phyloP scores from a whole-genome alignment of 92 coral and sea anemone genomes.

The Desmophyllum pertusum region DNA sequence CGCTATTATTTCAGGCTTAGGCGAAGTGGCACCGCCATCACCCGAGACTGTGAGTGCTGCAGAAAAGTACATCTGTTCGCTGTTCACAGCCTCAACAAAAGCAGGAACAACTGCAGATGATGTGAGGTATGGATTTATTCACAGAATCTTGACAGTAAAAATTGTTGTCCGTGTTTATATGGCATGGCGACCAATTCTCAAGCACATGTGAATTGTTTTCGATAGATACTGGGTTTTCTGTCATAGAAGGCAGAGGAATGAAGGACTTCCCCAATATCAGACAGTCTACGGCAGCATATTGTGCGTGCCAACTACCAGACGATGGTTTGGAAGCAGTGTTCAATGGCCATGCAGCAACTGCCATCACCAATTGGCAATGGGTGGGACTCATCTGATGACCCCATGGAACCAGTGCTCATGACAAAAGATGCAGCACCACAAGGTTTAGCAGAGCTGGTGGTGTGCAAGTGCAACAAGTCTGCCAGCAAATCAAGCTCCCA shows the following conservation, averaged over 20 bases:
- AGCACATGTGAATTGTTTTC: too few species aligned
- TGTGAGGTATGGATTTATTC: constrained; percentile 21
- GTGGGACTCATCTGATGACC: constrained; percentile 57
- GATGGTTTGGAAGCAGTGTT: constrained; percentile 58
- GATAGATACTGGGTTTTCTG: background rate
- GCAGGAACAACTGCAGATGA: constrained; percentile 51
- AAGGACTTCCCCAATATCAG: constrained; percentile 52
- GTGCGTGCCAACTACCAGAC: constrained; percentile 58
- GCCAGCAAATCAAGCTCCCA: constrained; percentile 13
- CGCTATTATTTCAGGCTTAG: constrained; percentile 25
- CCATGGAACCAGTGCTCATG: constrained; percentile 53
- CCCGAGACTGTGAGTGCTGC: constrained; percentile 18
- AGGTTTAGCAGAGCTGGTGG: constrained; percentile 56
- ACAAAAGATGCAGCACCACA: constrained; percentile 61
- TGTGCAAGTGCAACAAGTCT: constrained; percentile 68
- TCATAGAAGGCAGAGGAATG: background rate
- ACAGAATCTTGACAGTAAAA: background rate
- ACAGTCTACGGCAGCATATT: constrained; percentile 55
- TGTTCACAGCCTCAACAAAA: constrained; percentile 32
- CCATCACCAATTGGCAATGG: constrained; percentile 67
- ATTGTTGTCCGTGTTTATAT: background rate
- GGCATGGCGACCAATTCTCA: too few species aligned
- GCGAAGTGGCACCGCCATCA: constrained; percentile 26
- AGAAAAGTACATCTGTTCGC: constrained; percentile 36
- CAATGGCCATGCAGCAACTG: constrained; percentile 55